Base-by-base conservation (phyloP, 2,797 vertebrate genomes). In the Pygocentrus nattereri region DNA sequence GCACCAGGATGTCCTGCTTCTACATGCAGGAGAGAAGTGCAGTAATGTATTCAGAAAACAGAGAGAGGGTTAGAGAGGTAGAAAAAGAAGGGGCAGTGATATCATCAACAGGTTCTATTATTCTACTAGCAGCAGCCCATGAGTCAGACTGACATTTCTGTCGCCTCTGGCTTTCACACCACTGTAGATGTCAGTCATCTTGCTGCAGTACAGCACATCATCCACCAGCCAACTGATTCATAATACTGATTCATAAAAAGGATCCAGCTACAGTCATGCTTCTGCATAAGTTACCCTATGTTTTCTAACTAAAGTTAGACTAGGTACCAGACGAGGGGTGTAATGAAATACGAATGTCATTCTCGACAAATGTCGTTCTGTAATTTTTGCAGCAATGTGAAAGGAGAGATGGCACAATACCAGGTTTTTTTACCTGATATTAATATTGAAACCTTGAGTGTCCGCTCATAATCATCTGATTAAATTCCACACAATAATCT, bases 161-260 rank as follows among this genome's bases (percentile, higher is more conserved):
- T 74, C 59, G 75, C 75, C 56, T 71, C 56, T 78, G 70, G 76
- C 58, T 80, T 76, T 80, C 58, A 74, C 79, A 65, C 62, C 79
- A 77, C 5, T 15, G 38, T 34, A 64, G 31, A 70, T 82, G 82
- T 71, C 82, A 86, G 73, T 86, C 76, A 81, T 67, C 44, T 23
- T 18, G 5, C 27, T 49, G n/a, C 19, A 56, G 38, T n/a, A 47
- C 27, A 75, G 67, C 61, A 2, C 0, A 58, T 68, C 50, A 81
- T 34, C 30, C 34, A 13, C 65, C 25, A 75, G 50, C 64, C 15
- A 67, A 38, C 71, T 58, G 59, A 74, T 54, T 74, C 71, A 67
- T 27, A 74, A 58, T 44, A 10, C 50, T 34, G 70, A 30, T 54
- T 30, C 70, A 54, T 12, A 27, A 31, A 67, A 75, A 52, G 4